Percentiles rank a stretch among this genome's conserved stretches.
Evolutionary conservation across 2,113 vertebrate species (phyloP).

Genomic region (Ceratotherium simum): DNA sequence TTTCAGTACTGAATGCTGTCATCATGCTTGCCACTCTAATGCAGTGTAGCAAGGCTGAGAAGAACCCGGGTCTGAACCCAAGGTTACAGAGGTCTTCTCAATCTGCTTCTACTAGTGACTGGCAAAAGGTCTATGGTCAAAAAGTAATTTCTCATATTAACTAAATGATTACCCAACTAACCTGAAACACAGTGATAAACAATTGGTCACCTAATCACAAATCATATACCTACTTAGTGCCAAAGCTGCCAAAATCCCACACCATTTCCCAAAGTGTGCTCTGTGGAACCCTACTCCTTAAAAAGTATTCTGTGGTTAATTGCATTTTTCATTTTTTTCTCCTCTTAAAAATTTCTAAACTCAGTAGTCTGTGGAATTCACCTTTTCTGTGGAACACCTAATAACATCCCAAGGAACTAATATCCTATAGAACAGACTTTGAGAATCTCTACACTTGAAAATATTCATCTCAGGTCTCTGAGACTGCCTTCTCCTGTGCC

Average conservation of each 20-base stretch:
- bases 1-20: background rate
- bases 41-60: background rate
- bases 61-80: background rate
- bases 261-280: background rate
- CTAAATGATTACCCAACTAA: background rate
- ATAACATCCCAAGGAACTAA: background rate
- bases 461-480: background rate
- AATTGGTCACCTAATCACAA: background rate
- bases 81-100: background rate
- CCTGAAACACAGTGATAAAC: background rate
- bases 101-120: background rate
- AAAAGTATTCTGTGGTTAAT: background rate
- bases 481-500: background rate
- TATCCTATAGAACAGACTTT: background rate
- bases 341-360: slow-evolving; percentile 18
- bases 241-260: background rate
- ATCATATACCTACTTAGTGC: background rate
- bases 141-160: background rate
- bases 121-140: background rate
- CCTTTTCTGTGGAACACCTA: background rate
- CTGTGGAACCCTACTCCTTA: background rate
- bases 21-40: background rate
- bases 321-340: background rate
- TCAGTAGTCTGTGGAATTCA: background rate
- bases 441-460: background rate